phyloP scores from a whole-genome alignment of 2,113 vertebrate species.

The Furnarius figulus region DNA sequence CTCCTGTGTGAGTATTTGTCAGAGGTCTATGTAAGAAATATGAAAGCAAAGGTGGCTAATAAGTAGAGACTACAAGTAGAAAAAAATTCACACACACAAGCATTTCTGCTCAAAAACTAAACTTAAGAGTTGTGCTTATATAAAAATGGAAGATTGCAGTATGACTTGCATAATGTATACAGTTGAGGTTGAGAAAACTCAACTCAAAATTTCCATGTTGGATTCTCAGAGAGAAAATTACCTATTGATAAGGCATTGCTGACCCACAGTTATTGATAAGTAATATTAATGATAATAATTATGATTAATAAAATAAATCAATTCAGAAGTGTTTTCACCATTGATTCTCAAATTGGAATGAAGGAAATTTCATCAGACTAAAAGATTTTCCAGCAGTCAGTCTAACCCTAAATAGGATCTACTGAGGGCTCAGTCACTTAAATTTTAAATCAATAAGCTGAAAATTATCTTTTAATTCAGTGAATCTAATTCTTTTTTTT shows the following conservation, averaged over 20 bases:
- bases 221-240: background rate
- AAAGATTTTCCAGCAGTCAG: background rate
- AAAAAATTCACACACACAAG: background rate
- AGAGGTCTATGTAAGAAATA: fast-evolving
- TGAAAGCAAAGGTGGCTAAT: background rate
- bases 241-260: background rate
- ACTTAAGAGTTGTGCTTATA: background rate
- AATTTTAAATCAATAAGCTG: background rate
- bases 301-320: background rate
- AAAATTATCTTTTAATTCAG: background rate
- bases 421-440: background rate
- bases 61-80: background rate
- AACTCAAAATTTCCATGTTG: background rate
- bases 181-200: background rate
- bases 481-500: background rate
- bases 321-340: background rate
- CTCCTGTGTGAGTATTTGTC: background rate
- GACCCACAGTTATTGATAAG: background rate
- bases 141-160: background rate
- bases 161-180: background rate
- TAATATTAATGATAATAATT: background rate
- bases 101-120: background rate
- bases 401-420: background rate
- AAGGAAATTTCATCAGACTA: background rate
- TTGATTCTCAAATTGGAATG: background rate